Conservation (phyloP, 2,888 invertebrate species). For the Silvanus unidentatus region DNA sequence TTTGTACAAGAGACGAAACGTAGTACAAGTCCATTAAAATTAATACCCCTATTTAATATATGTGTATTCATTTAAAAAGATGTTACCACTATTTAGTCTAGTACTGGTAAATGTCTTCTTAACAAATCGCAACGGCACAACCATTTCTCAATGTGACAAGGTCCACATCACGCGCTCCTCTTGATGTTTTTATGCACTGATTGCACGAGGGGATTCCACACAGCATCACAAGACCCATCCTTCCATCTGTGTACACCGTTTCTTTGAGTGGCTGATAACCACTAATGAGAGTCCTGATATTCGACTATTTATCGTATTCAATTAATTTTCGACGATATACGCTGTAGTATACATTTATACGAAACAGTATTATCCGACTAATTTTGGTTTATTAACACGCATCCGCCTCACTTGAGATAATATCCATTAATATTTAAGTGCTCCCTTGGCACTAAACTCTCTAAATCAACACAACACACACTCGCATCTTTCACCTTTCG, state of each 20-base stretch:
- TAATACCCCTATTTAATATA: conserved; percentile 12
- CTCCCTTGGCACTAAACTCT: conserved; percentile 2
- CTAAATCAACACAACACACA: not conserved
- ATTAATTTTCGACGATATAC: conserved; percentile 39
- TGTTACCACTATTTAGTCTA: conserved; percentile 32
- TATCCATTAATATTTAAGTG: conserved; percentile 22
- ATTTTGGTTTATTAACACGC: conserved; percentile 35
- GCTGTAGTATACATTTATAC: conserved; percentile 27
- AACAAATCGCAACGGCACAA: conserved; percentile 30
- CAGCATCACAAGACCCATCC: no score
- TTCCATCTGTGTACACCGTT: conserved; percentile 8
- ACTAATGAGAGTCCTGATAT: conserved; percentile 40
- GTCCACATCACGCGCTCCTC: conserved; percentile 33
- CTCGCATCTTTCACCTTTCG: no score
- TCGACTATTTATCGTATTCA: conserved; percentile 37
- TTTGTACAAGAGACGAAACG: conserved; percentile 11
- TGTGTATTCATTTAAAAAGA: conserved; percentile 10
- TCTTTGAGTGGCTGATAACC: conserved; percentile 34
- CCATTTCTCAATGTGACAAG: conserved; percentile 38
- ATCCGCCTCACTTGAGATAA: conserved; percentile 17
- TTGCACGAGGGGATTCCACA: conserved; percentile 31
- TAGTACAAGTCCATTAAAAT: conserved; percentile 12
- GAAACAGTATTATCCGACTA: no score
- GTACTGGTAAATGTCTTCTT: conserved; percentile 32
- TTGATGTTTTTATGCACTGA: conserved; percentile 33